Base-by-base conservation (phyloP, 2,113 vertebrate species). In the Bungarus multicinctus region DNA sequence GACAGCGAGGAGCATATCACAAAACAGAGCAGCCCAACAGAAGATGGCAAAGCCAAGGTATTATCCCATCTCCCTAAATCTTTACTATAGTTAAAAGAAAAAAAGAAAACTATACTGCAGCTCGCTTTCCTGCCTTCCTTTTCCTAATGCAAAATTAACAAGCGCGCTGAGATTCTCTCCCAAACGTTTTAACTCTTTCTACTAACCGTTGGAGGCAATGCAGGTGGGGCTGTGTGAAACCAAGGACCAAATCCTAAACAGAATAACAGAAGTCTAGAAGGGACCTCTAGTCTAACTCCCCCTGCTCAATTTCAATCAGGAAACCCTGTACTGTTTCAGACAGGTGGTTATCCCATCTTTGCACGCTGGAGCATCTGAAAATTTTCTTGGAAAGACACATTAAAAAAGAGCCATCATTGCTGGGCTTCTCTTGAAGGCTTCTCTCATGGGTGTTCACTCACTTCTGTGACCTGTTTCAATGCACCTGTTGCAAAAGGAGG, bases 1-100 rank as follows among this genome's bases (percentile, higher is more conserved):
- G 98, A 98, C 98, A 98, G 98, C 98, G 97, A 98, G 98, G 98
- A 99, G 97, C 98, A 97, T 98, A 97, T 98, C 99, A 98, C 96
- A 81, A 81, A 81, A 98, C 98, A 98, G 98, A 98, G 98, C 98
- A 98, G 95, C 98, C 90, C 99, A 98, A 98, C 98, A 96, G 99
- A 98, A 98, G 98, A 98, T 98, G 98, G 96, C 98, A 98, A 98
- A 98, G 96, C 74, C 98, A 99, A 99, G 99, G 99, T 99, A 99
- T 98, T 98, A 98, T 98, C 94, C 97, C 95, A 96, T 97, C 96
- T 97, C 97, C 96, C 96, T 96, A 96, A 96, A 97, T 95, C 96
- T 94, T n/a, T 81, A 92, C 95, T 96, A 95, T 96, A 93, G 87
- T 95, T 97, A 94, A 5, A n/a, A 60, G 25, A 7, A 39, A 20